Conservation (phyloP, 2,888 invertebrate genomes). For the Volucella bombylans region DNA sequence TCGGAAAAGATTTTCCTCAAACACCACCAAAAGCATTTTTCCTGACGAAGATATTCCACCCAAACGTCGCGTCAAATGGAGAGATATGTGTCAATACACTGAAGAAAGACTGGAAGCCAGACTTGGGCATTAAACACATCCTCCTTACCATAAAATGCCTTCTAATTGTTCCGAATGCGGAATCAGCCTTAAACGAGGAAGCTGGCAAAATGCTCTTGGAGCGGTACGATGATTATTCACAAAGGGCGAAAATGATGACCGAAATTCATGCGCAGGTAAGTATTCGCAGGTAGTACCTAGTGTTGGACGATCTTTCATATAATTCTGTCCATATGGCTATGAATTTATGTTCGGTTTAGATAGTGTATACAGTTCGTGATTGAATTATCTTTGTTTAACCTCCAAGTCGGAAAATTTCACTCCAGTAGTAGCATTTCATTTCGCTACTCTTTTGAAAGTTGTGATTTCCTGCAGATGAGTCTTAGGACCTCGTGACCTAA, state of each 20-base stretch:
- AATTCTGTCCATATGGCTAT: background rate
- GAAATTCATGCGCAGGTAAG: conserved; percentile 92
- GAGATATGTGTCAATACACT: conserved; percentile 98
- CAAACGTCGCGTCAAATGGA: conserved; percentile 95
- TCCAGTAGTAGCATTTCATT: no score
- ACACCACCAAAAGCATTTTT: conserved; percentile 96
- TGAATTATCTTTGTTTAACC: no score
- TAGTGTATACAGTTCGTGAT: no score
- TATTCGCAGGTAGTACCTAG: conserved; percentile 75
- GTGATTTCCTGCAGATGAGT: no score
- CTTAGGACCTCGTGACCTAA: no score
- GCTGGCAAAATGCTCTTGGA: conserved; percentile 96
- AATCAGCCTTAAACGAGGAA: conserved; percentile 98
- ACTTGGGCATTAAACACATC: conserved; percentile 97
- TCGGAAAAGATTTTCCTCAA: conserved; percentile 96
- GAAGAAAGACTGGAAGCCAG: conserved; percentile 97
- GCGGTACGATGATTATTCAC: conserved; percentile 95
- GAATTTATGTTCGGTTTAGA: no score
- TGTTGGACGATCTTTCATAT: background rate
- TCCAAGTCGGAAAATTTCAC: no score
- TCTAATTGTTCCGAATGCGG: conserved; percentile 97
- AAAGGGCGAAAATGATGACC: conserved; percentile 94
- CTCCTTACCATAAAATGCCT: conserved; percentile 96
- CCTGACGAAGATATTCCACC: conserved; percentile 97
- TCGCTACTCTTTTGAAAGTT: no score